A percentile compares a stretch with the other conserved stretches of the same genome.
Evolutionary conservation across 2,113 vertebrate genomes (phyloP).

Genomic region (Pagrus major): DNA sequence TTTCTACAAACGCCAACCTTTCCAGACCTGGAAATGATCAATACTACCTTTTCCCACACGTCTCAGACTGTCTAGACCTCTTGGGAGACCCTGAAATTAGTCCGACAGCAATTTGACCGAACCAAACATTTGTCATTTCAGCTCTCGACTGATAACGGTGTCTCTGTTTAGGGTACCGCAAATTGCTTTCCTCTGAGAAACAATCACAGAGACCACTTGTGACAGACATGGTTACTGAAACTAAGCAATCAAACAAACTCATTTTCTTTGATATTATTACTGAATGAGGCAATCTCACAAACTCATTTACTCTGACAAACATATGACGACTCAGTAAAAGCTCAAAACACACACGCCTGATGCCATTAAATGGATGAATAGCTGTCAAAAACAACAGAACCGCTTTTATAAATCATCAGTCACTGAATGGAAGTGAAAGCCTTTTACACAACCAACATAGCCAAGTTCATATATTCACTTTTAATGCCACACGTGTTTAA

Average conservation of each 20-base stretch:
- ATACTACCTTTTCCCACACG: not conserved
- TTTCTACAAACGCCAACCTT: not conserved
- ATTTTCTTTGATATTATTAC: slow-evolving; percentile 44
- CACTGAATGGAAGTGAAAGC: not conserved
- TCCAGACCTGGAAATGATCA: not conserved
- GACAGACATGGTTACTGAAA: slow-evolving; percentile 27
- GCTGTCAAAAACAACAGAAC: not conserved
- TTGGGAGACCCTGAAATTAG: slow-evolving; percentile 12
- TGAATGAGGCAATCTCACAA: slow-evolving; percentile 11
- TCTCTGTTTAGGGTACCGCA: slow-evolving; percentile 13
- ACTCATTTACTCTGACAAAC: slow-evolving; percentile 34
- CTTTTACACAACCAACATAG: not conserved
- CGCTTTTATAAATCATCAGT: not conserved
- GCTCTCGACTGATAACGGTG: not conserved
- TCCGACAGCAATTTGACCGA: not conserved
- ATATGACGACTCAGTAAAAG: slow-evolving; percentile 15
- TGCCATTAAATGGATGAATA: not conserved
- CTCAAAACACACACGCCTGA: not conserved
- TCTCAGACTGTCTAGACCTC: not conserved
- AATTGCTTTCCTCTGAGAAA: slow-evolving; percentile 54
- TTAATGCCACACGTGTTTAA: not conserved
- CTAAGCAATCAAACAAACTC: slow-evolving; percentile 3
- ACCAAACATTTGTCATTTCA: slow-evolving; percentile 34
- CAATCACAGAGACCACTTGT: slow-evolving; percentile 15
- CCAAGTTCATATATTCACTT: not conserved